A percentile compares a stretch with the other conserved stretches of the same genome.
Conservation (phyloP, 2,797 vertebrate genomes). For the Paedocypris micromegethes region DNA sequence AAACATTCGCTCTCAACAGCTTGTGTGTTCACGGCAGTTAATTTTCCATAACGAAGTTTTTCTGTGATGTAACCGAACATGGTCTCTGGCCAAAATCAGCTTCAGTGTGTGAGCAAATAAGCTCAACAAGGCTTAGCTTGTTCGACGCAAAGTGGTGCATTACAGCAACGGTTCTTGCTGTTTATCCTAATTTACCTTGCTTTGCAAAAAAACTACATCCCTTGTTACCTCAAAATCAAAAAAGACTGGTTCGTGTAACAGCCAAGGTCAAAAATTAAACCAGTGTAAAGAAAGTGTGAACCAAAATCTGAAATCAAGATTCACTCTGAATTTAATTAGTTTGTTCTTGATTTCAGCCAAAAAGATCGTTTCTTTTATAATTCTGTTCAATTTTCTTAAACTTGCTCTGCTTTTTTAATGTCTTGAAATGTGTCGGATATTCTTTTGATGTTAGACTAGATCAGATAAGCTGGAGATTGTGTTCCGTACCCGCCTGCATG, state of each 20-base stretch:
- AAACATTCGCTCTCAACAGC: slow-evolving; percentile 39
- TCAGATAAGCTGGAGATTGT: neutral
- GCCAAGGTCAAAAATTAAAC: too few species aligned
- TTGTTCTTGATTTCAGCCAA: too few species aligned
- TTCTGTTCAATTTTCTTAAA: too few species aligned
- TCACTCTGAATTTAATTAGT: too few species aligned
- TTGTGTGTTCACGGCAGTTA: slow-evolving; percentile 55
- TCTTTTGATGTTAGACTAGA: too few species aligned
- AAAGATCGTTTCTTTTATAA: too few species aligned
- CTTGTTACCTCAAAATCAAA: slow-evolving; percentile 35
- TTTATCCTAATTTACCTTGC: slow-evolving; percentile 50
- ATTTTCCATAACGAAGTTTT: slow-evolving; percentile 66
- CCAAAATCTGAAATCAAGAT: too few species aligned
- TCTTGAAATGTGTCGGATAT: too few species aligned
- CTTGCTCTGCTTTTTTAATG: too few species aligned
- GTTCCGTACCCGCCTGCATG: slow-evolving; percentile 92
- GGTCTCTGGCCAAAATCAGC: slow-evolving; percentile 60
- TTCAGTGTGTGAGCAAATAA: slow-evolving; percentile 68
- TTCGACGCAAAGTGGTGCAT: slow-evolving; percentile 65
- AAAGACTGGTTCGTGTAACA: too few species aligned
- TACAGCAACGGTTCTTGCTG: slow-evolving; percentile 59
- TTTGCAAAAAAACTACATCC: slow-evolving; percentile 46
- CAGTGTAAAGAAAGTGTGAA: too few species aligned
- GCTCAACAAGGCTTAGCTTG: slow-evolving; percentile 70
- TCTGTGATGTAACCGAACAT: slow-evolving; percentile 66